phyloP scores from a whole-genome alignment of 2,888 invertebrate genomes.

The Sinotaia quadrata region DNA sequence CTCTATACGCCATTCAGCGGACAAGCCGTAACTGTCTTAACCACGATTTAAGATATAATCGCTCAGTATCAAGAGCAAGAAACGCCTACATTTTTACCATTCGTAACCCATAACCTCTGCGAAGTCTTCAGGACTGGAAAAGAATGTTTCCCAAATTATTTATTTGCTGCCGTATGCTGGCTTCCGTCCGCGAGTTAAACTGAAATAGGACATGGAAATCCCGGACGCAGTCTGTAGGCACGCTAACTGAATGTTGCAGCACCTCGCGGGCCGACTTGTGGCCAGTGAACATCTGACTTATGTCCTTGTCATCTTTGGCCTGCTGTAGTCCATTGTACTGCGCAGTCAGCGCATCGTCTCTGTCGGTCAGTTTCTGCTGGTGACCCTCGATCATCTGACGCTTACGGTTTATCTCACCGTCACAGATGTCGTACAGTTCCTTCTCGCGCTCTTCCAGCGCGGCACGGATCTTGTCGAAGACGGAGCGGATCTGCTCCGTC shows the following conservation, averaged over 20 bases:
- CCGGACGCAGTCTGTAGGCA: constrained; percentile 55
- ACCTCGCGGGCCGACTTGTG: constrained; percentile 56
- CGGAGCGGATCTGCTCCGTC: constrained; percentile 52
- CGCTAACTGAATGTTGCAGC: constrained; percentile 48
- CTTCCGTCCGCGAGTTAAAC: constrained; percentile 58
- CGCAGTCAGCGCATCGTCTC: constrained; percentile 50
- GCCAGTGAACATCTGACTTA: constrained; percentile 60
- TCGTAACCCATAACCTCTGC: too few relatives aligned
- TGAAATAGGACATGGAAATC: constrained; percentile 62
- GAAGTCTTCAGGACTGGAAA: constrained; percentile 40
- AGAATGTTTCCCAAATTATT: constrained; percentile 58
- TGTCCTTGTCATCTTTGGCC: constrained; percentile 57
- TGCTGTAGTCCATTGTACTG: constrained; percentile 50
- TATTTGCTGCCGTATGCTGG: constrained; percentile 53
- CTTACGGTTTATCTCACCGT: constrained; percentile 60
- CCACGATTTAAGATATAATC: too few relatives aligned
- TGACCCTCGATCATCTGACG: constrained; percentile 54
- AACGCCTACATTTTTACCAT: too few relatives aligned
- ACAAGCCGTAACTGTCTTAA: too few relatives aligned
- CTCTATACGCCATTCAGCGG: too few relatives aligned
- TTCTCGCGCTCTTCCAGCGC: constrained; percentile 60
- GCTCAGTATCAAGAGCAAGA: too few relatives aligned
- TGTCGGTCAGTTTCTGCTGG: constrained; percentile 48
- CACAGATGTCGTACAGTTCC: constrained; percentile 57
- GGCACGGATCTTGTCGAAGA: constrained; percentile 59